These are phyloP conservation scores for Globodera rostochiensis DNA, from an alignment of 1,140 invertebrate species.

Conservation along the genomic window DNA sequence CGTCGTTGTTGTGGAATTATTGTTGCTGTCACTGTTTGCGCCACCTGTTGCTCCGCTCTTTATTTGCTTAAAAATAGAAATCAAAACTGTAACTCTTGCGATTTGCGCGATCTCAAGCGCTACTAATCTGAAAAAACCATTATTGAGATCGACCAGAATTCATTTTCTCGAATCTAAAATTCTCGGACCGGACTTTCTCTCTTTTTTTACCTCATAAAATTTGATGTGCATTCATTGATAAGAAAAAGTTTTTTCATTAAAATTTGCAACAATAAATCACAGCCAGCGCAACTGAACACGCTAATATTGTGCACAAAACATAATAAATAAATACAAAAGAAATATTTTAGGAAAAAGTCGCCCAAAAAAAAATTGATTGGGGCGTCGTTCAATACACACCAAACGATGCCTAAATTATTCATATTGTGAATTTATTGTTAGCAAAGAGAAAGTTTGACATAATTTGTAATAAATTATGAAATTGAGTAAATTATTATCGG, in stretches of 20 bases:
- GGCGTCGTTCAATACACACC: background rate
- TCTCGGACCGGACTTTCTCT: too few species aligned
- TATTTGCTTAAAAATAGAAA: background rate
- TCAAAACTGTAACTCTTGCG: too few species aligned
- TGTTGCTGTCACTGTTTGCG: constrained; percentile 6
- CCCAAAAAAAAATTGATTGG: background rate
- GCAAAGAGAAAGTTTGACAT: background rate
- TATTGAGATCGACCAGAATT: too few species aligned
- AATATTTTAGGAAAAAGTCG: background rate
- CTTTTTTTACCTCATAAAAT: too few species aligned
- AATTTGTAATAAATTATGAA: too few species aligned
- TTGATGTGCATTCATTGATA: too few species aligned
- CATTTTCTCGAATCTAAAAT: too few species aligned
- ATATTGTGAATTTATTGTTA: background rate
- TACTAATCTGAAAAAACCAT: too few species aligned
- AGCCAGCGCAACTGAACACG: background rate
- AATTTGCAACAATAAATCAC: background rate
- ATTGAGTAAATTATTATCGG: too few species aligned
- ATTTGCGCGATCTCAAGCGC: too few species aligned
- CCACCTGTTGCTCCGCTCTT: background rate
- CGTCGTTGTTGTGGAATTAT: background rate
- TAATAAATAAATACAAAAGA: background rate
- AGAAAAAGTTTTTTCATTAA: background rate
- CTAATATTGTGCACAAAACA: background rate
- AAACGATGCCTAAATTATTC: background rate